phyloP scores from a whole-genome alignment of 2,888 invertebrate species.

The Xanthorhoe spadicearia region DNA sequence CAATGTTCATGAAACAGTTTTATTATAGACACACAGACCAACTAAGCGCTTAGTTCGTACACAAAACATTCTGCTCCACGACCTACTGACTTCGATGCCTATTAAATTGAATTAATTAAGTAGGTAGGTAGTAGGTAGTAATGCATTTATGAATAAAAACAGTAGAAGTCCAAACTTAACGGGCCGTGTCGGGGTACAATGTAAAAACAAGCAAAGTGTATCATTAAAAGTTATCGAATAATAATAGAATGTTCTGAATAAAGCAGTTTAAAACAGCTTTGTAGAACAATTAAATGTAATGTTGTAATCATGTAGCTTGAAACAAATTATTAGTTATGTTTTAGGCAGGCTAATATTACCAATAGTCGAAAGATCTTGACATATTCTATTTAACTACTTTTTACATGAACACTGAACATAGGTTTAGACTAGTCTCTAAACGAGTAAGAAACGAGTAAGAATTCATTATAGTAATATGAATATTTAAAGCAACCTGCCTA shows the following conservation, averaged over 20 bases:
- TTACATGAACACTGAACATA: neutral
- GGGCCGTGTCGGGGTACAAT: slow-evolving; percentile 26
- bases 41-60: neutral
- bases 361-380: neutral
- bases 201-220: slow-evolving; percentile 7
- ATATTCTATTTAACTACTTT: neutral
- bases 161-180: slow-evolving; percentile 25
- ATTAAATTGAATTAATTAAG: slow-evolving; percentile 19
- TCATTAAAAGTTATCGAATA: slow-evolving; percentile 17
- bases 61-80: slow-evolving; percentile 8
- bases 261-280: neutral
- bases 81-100: slow-evolving; percentile 21
- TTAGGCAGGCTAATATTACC: no score
- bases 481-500: neutral
- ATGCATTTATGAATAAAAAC: slow-evolving; percentile 22
- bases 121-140: slow-evolving; percentile 14
- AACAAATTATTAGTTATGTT: neutral
- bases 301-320: slow-evolving; percentile 1
- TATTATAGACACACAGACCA: neutral
- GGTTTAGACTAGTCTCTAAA: no score
- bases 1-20: neutral
- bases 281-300: neutral
- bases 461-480: neutral
- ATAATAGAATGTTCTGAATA: slow-evolving; percentile 1
- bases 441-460: no score